Evolutionary conservation across 2,113 vertebrate genomes (phyloP).

Genomic region (Uria lomvia): DNA sequence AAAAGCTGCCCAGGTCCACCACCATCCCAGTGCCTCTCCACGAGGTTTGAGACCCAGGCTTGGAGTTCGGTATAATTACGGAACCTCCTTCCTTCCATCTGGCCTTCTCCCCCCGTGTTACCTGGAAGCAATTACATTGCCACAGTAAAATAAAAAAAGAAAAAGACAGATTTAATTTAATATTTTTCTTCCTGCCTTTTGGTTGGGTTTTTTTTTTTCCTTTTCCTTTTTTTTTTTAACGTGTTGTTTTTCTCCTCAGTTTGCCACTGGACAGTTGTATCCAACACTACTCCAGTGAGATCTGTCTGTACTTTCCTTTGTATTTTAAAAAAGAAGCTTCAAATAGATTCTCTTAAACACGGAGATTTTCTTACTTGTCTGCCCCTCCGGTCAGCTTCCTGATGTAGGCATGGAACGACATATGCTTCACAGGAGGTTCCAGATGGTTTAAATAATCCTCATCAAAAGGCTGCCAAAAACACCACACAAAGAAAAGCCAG

Average conservation of each 20-base stretch:
- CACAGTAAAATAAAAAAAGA: background rate
- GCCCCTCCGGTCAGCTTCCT: conserved; percentile 96
- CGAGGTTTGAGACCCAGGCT: background rate
- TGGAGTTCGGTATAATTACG: background rate
- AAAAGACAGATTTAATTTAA: background rate
- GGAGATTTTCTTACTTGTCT: conserved; percentile 85
- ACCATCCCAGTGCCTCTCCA: background rate
- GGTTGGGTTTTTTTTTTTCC: background rate
- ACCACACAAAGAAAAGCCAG: conserved; percentile 1
- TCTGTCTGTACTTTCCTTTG: background rate
- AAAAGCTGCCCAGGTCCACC: background rate
- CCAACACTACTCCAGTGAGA: background rate
- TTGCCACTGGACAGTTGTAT: background rate
- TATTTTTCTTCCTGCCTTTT: background rate
- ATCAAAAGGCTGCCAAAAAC: conserved; percentile 87
- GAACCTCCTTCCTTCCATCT: background rate
- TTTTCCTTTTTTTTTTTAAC: background rate
- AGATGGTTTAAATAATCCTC: conserved; percentile 99
- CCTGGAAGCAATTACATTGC: background rate
- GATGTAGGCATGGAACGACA: conserved; percentile 99
- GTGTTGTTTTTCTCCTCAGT: background rate
- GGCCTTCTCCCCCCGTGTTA: background rate
- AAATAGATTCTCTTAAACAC: background rate
- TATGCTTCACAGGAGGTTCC: conserved; percentile 98
- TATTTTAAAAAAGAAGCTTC: background rate